These are phyloP conservation scores for Coregonus sp. DNA, from an alignment of 2,797 vertebrate species.

Conservation along the genomic window DNA sequence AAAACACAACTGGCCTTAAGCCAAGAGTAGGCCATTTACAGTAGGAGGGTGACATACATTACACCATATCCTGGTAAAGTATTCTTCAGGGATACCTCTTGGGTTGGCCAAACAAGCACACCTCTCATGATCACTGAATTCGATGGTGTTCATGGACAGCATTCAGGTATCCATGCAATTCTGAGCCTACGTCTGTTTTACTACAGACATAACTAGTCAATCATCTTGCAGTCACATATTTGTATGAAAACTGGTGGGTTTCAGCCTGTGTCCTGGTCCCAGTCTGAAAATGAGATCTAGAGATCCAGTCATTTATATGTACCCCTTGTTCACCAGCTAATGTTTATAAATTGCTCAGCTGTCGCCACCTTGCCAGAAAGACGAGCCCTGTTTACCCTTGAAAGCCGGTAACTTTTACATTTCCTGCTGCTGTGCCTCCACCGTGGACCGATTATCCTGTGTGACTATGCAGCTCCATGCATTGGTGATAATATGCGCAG, in stretches of 20 bases:
- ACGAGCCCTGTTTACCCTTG: slow-evolving; percentile 77
- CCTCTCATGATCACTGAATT: not conserved
- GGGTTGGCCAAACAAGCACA: slow-evolving; percentile 1
- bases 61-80: slow-evolving; percentile 14
- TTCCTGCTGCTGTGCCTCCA: slow-evolving; percentile 62
- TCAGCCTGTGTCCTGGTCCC: slow-evolving; percentile 10
- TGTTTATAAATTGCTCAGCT: slow-evolving; percentile 61
- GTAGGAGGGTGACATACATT: slow-evolving; percentile 29
- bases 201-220: not conserved
- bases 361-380: slow-evolving; percentile 54
- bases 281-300: slow-evolving; percentile 14
- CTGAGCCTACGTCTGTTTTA: not conserved
- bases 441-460: slow-evolving; percentile 74
- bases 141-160: not conserved
- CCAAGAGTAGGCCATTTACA: slow-evolving; percentile 50
- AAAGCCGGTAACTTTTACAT: slow-evolving; percentile 74
- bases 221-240: not conserved
- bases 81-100: slow-evolving; percentile 13
- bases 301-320: slow-evolving; percentile 49
- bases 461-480: slow-evolving; percentile 81
- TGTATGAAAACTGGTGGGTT: not conserved
- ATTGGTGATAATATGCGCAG: slow-evolving; percentile 73
- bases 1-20: slow-evolving; percentile 50
- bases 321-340: slow-evolving; percentile 44
- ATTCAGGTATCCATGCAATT: too few relatives aligned